Percentiles rank a stretch among this genome's conserved stretches.
phyloP scores from a whole-genome alignment of 1,140 invertebrate species.

The Augochlora pura region DNA sequence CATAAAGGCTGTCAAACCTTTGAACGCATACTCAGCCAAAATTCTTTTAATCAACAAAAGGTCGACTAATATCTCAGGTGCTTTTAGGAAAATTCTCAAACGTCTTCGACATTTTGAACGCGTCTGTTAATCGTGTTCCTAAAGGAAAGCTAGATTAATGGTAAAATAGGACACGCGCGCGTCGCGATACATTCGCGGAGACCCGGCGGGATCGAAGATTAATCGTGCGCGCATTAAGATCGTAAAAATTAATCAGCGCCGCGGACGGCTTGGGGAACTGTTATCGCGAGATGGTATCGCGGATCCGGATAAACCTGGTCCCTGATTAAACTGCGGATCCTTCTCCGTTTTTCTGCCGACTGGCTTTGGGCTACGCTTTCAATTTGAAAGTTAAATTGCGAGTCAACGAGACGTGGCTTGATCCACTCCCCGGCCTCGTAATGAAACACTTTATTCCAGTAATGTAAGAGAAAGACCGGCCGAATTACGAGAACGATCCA shows the following conservation, averaged over 20 bases:
- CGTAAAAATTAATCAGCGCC: conserved; percentile 22
- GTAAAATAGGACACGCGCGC: background rate
- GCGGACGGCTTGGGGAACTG: background rate
- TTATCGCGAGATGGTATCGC: conserved; percentile 37
- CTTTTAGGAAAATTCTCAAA: too few relatives aligned
- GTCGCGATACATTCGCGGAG: background rate
- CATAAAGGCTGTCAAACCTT: too few relatives aligned
- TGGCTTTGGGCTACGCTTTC: background rate
- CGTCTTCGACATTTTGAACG: too few relatives aligned
- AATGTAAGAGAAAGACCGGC: conserved; percentile 22
- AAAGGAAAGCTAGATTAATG: background rate
- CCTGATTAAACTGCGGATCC: conserved; percentile 32
- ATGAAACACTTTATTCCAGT: conserved; percentile 32
- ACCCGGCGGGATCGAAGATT: background rate
- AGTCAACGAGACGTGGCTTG: conserved; percentile 42
- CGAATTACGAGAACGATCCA: too few relatives aligned
- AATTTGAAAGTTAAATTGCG: conserved; percentile 50
- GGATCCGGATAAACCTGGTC: conserved; percentile 18
- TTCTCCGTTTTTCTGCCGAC: background rate
- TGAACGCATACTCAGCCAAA: too few relatives aligned
- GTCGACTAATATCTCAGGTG: too few relatives aligned
- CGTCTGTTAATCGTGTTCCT: too few relatives aligned
- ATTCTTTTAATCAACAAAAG: too few relatives aligned
- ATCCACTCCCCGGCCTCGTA: conserved; percentile 25
- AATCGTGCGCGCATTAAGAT: conserved; percentile 24